Percentiles rank a stretch among this genome's conserved stretches.
These are phyloP conservation scores for Agrypnia vestita DNA, from an alignment of 1,140 invertebrate genomes.

Conservation along the genomic window DNA sequence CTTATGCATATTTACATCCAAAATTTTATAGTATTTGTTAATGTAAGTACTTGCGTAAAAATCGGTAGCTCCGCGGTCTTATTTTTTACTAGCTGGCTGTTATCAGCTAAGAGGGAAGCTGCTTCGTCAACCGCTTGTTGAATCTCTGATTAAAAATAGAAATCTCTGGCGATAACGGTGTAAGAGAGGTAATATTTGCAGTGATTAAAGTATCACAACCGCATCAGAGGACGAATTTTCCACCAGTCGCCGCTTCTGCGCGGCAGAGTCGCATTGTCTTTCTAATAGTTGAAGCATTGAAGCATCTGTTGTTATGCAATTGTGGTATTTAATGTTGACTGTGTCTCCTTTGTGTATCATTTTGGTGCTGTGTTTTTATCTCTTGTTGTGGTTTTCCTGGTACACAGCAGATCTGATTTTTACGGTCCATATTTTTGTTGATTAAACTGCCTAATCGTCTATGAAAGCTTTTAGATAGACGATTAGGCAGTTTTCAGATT, in stretches of 20 bases:
- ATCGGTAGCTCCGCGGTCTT: too few relatives aligned
- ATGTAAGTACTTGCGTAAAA: too few relatives aligned
- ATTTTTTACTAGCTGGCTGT: neutral
- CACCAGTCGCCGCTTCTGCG: neutral
- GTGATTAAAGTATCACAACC: slow-evolving; percentile 22
- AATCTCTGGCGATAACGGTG: neutral
- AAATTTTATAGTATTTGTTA: too few relatives aligned
- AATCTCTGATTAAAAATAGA: slow-evolving; percentile 18
- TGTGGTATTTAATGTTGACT: neutral
- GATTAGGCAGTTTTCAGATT: too few relatives aligned
- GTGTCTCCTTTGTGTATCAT: neutral
- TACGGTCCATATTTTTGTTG: too few relatives aligned
- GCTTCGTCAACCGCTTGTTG: slow-evolving; percentile 13
- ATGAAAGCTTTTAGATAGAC: too few relatives aligned
- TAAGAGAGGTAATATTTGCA: neutral
- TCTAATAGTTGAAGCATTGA: neutral
- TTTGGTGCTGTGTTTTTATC: slow-evolving; percentile 6
- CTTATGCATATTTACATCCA: too few relatives aligned
- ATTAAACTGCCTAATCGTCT: too few relatives aligned
- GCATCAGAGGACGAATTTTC: neutral
- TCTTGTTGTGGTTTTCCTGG: neutral
- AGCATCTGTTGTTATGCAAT: slow-evolving; percentile 17
- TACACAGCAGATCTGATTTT: too few relatives aligned
- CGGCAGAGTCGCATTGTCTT: neutral
- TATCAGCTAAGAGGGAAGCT: neutral